Evolutionary conservation across 2,888 invertebrate species (phyloP).

Genomic region (Poecilobothrus nobilitatus): DNA sequence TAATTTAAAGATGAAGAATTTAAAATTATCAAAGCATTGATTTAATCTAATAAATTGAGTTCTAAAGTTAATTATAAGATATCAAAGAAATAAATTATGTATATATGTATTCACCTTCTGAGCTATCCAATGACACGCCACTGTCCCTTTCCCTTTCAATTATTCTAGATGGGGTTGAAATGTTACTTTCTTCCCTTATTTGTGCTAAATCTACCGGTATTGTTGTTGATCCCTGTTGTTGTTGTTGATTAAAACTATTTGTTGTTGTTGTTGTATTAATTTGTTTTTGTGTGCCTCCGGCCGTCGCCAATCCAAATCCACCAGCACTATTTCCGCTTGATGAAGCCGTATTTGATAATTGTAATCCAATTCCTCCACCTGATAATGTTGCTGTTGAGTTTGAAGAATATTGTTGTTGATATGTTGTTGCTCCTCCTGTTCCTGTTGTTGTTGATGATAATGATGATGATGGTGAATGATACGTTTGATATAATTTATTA

Average conservation of each 20-base stretch:
- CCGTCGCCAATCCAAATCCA: background rate
- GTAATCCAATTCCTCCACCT: background rate
- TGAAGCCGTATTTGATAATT: background rate
- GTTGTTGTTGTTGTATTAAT: constrained; percentile 9
- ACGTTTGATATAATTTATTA: background rate
- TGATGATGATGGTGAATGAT: constrained; percentile 10
- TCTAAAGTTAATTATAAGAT: too few relatives aligned
- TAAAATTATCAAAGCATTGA: too few relatives aligned
- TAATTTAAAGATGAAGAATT: too few relatives aligned
- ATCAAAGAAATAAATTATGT: too few relatives aligned
- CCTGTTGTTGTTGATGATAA: constrained; percentile 10
- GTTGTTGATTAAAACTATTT: constrained; percentile 10
- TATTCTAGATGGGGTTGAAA: constrained; percentile 18
- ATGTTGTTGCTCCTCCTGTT: constrained; percentile 14
- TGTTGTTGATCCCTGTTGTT: constrained; percentile 12
- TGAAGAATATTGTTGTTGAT: constrained; percentile 15
- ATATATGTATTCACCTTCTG: constrained; percentile 23
- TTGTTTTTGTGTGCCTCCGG: constrained; percentile 8
- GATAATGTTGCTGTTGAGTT: constrained; percentile 9
- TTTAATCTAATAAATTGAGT: too few relatives aligned
- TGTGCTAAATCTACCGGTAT: constrained; percentile 8
- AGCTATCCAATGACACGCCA: constrained; percentile 23
- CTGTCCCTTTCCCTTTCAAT: constrained; percentile 24
- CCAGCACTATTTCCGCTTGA: background rate
- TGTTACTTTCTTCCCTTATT: constrained; percentile 5